Base-by-base conservation (phyloP, 2,797 vertebrate genomes). In the Pyrocephalus nanus region DNA sequence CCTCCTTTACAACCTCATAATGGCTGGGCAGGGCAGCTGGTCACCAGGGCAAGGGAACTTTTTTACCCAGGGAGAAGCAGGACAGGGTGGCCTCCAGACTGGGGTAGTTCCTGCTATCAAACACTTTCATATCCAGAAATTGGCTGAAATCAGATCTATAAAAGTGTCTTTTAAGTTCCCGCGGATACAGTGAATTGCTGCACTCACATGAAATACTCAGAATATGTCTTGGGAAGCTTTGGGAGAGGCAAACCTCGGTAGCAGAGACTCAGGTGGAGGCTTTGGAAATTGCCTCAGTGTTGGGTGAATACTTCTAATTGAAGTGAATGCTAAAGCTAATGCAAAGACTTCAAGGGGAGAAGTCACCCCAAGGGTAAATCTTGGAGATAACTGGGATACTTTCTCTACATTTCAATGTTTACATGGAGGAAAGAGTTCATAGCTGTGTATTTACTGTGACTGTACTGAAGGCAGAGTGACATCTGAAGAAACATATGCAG, bases 291-390 rank as follows among this genome's bases (percentile, higher is more conserved):
- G 76, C 62, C 51, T 83, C 2, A 0, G 11, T 77, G 72, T 80
- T 95, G 85, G 78, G 65, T 89, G 92, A 90, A 94, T 74, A 70
- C 58, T 81, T 86, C 54, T 92, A 69, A 86, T 55, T 91, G 78
- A 87, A 88, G 64, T 42, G 64, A 95, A 70, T 1, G 10, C 66
- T 64, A 64, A 82, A 90, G 69, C 43, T 75, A 69, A 83, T 20
- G 40, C 15, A 83, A 43, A 43, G 58, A 81, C 79, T 96, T 96
- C 91, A 96, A 92, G 82, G 58, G 23, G 23, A 93, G 42, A 6
- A 1, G 43, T 29, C 78, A 70, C 58, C 82, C 70, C 87, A 91
- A n/a, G 82, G 93, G 62, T 75, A 73, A 96, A 70, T 80, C 45
- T 78, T 76, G 48, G 78, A 92, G 90, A 72, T 71, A 84, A 86